These are phyloP conservation scores for Heliconius nattereri DNA, from an alignment of 1,140 invertebrate species.

Conservation along the genomic window DNA sequence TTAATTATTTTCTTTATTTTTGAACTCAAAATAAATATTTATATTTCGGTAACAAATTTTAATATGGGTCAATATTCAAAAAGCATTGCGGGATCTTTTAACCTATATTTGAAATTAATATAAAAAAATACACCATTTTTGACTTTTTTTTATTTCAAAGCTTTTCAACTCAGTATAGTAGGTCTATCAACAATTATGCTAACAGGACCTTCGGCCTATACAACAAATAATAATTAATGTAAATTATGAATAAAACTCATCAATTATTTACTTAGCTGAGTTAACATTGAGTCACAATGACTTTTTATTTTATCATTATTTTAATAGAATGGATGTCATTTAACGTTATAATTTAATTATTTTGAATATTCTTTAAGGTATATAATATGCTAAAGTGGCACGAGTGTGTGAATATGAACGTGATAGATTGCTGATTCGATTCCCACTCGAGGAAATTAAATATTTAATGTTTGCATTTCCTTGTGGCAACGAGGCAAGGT, in stretches of 20 bases:
- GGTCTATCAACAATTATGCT: neutral
- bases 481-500: no score
- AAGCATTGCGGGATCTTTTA: no score
- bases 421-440: no score
- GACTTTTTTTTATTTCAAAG: neutral
- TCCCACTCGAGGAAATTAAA: no score
- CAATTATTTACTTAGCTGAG: constrained; percentile 14
- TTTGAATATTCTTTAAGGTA: neutral
- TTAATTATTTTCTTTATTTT: no score
- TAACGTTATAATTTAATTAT: neutral
- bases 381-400: neutral
- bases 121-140: no score
- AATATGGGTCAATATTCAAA: no score
- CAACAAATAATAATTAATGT: neutral
- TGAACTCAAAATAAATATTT: no score
- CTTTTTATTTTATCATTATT: constrained; percentile 6
- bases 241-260: constrained; percentile 24
- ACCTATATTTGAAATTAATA: neutral
- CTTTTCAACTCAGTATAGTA: neutral
- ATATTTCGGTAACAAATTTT: no score
- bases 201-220: neutral
- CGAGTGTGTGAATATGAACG: no score
- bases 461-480: no score
- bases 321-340: neutral
- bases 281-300: constrained; percentile 20